These are phyloP conservation scores for Vireo altiloquus DNA, from an alignment of 2,113 vertebrate species.

Conservation along the genomic window DNA sequence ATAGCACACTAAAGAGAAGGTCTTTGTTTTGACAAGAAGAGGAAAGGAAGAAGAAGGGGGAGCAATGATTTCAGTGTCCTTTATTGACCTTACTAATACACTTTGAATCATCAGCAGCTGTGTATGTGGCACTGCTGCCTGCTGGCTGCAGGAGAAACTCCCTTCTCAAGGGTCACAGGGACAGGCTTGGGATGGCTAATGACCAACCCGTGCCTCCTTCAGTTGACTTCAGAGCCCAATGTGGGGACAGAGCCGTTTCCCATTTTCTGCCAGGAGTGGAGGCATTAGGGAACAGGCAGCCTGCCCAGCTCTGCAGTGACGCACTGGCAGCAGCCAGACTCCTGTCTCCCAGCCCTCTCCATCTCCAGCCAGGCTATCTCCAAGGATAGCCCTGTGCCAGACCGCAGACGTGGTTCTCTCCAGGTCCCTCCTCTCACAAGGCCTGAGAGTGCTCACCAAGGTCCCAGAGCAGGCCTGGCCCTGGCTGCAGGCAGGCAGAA, in stretches of 20 bases:
- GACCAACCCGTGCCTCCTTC: background rate
- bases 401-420: background rate
- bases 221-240: background rate
- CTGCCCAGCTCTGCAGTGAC: background rate
- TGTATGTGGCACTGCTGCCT: fast-evolving
- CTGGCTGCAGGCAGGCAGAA: background rate
- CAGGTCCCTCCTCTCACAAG: background rate
- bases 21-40: background rate
- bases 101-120: background rate
- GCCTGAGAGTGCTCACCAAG: background rate
- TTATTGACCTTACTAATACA: background rate
- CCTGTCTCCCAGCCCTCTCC: background rate
- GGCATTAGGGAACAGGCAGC: background rate
- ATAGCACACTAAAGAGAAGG: background rate
- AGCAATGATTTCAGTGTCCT: background rate
- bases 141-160: background rate
- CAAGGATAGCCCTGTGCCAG: background rate
- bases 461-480: background rate
- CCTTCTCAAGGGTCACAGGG: background rate
- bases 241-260: background rate
- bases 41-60: background rate
- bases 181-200: background rate
- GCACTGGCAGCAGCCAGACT: background rate
- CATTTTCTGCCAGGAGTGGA: background rate
- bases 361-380: background rate